These are phyloP conservation scores for Beaufortia kweichowensis DNA, from an alignment of 2,113 vertebrate species.

Conservation along the genomic window DNA sequence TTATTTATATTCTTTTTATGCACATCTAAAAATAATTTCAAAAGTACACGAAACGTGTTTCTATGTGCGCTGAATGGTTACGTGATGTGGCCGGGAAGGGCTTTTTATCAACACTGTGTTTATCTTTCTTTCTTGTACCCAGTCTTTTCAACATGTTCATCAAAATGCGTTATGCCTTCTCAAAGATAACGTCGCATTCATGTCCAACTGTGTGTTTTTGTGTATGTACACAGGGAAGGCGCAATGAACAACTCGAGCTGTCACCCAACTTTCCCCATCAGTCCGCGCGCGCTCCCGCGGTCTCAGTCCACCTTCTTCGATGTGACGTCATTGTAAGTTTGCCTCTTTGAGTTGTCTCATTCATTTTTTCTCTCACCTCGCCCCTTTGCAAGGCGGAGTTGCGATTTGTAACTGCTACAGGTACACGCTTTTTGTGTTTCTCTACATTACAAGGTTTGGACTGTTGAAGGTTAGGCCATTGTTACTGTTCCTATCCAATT, in stretches of 20 bases:
- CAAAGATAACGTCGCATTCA: neutral
- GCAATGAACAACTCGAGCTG: neutral
- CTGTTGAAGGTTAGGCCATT: neutral
- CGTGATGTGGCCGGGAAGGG: neutral
- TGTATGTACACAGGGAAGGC: neutral
- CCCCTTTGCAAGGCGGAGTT: neutral
- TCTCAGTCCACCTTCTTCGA: neutral
- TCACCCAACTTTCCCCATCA: neutral
- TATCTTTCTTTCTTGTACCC: neutral
- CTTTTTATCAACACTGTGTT: neutral
- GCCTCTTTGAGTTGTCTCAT: neutral
- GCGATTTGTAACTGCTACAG: neutral
- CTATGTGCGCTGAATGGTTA: neutral
- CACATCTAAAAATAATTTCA: neutral
- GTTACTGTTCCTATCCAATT: neutral
- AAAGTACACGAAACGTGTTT: neutral
- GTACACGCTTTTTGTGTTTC: neutral
- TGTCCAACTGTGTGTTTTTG: conserved; percentile 7
- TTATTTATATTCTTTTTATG: neutral
- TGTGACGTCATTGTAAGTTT: conserved; percentile 41
- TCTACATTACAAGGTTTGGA: neutral
- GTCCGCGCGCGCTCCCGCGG: neutral
- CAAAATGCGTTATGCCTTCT: neutral
- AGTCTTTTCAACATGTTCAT: neutral
- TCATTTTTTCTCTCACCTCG: neutral